phyloP scores from a whole-genome alignment of 2,888 invertebrate species.

The Netelia fuscicornis region DNA sequence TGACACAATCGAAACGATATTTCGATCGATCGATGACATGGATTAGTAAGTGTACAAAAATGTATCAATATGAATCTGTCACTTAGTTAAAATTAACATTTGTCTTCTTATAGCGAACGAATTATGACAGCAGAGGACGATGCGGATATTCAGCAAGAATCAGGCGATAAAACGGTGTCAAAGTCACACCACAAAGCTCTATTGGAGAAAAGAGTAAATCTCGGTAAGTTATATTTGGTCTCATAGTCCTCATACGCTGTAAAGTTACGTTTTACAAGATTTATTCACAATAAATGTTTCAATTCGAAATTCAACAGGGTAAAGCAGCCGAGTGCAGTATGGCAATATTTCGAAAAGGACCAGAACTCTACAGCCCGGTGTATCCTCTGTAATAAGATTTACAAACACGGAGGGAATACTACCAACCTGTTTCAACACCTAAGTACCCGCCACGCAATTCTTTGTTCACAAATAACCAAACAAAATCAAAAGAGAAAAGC shows the following conservation, averaged over 20 bases:
- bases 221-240: constrained; percentile 11
- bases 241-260: constrained; percentile 1
- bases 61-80: neutral
- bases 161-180: neutral
- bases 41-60: neutral
- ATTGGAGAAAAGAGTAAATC: neutral
- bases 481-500: neutral
- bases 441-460: constrained; percentile 24
- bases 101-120: too few relatives aligned
- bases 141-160: neutral
- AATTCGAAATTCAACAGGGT: neutral
- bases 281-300: constrained; percentile 1
- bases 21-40: constrained; percentile 13
- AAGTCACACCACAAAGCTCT: too few relatives aligned
- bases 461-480: constrained; percentile 14
- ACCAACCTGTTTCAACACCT: constrained; percentile 53
- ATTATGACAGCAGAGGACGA: too few relatives aligned
- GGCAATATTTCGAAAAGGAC: constrained; percentile 39
- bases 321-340: neutral
- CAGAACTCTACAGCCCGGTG: constrained; percentile 28
- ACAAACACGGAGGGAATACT: constrained; percentile 49
- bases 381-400: constrained; percentile 38
- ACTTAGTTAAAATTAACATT: neutral
- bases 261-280: constrained; percentile 16
- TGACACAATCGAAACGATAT: constrained; percentile 7